Conservation (phyloP, 2,888 invertebrate species). For the Tachina fera region DNA sequence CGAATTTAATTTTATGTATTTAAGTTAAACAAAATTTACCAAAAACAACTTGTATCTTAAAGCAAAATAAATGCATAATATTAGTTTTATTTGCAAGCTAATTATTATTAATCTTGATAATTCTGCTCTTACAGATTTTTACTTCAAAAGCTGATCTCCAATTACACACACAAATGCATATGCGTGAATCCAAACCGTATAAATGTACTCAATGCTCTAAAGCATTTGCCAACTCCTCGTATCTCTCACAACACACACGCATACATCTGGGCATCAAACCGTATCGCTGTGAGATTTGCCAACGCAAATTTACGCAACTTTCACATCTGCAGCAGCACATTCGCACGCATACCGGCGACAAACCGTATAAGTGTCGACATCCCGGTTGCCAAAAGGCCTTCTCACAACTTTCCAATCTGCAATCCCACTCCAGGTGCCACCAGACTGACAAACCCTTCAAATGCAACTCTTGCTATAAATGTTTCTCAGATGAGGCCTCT, state of each 20-base stretch:
- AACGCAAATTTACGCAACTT: slow-evolving; percentile 99
- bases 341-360: slow-evolving; percentile 99
- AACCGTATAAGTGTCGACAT: slow-evolving; percentile 99
- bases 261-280: slow-evolving; percentile 99
- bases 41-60: slow-evolving; percentile 26
- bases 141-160: slow-evolving; percentile 98
- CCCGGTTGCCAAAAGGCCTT: slow-evolving; percentile 99
- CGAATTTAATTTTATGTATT: background rate
- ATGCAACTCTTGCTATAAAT: slow-evolving; percentile 99
- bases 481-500: slow-evolving; percentile 98
- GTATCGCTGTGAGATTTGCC: slow-evolving; percentile 98
- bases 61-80: background rate
- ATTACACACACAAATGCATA: slow-evolving; percentile 98
- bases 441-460: slow-evolving; percentile 99
- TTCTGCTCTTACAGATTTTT: slow-evolving; percentile 90
- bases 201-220: slow-evolving; percentile 99
- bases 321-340: slow-evolving; percentile 99
- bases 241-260: slow-evolving; percentile 99
- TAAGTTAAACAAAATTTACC: slow-evolving; percentile 40
- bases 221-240: slow-evolving; percentile 99
- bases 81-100: background rate
- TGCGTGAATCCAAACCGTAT: slow-evolving; percentile 99
- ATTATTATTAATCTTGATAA: background rate
- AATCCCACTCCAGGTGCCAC: slow-evolving; percentile 99
- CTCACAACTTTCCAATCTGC: slow-evolving; percentile 99